Percentiles rank a stretch among this genome's conserved stretches.
Evolutionary conservation across 2,888 invertebrate species (phyloP).

Genomic region (Elmis aenea): DNA sequence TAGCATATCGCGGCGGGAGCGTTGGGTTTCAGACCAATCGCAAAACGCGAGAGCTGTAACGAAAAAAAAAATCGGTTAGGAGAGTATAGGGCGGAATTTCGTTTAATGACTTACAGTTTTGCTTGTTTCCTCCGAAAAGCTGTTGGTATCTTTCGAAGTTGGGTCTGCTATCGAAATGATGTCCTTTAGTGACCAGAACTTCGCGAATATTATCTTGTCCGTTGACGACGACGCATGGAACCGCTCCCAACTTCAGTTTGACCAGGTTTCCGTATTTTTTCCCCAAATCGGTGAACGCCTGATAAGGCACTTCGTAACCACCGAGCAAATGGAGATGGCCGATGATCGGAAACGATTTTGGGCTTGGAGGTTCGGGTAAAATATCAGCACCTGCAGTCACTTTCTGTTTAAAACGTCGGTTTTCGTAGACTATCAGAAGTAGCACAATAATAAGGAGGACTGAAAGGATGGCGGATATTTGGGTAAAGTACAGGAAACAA

Average conservation of each 20-base stretch:
- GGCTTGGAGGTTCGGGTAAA: conserved; percentile 49
- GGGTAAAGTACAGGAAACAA: conserved; percentile 15
- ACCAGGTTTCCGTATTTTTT: conserved; percentile 53
- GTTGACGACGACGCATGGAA: conserved; percentile 55
- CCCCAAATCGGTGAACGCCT: conserved; percentile 52
- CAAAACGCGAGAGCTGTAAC: conserved; percentile 62
- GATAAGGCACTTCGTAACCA: conserved; percentile 56
- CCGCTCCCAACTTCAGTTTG: conserved; percentile 52
- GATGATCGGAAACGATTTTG: conserved; percentile 52
- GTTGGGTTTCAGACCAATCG: conserved; percentile 62
- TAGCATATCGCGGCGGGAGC: conserved; percentile 55
- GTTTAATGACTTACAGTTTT: conserved; percentile 68
- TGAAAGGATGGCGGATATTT: conserved; percentile 18
- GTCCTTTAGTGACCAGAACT: conserved; percentile 53
- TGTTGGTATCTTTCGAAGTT: conserved; percentile 58
- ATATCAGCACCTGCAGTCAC: neutral
- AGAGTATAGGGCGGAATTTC: too few relatives aligned
- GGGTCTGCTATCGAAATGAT: conserved; percentile 60
- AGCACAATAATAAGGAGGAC: conserved; percentile 12
- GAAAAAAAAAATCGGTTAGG: conserved; percentile 11
- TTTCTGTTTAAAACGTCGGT: conserved; percentile 1
- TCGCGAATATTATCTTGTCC: conserved; percentile 56
- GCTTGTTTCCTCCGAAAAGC: conserved; percentile 60
- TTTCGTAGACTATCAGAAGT: conserved; percentile 9
- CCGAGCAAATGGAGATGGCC: conserved; percentile 55